Percentiles rank a stretch among this genome's conserved stretches.
Conservation (phyloP, 2,113 vertebrate genomes). For the Marcusenius ussheri region DNA sequence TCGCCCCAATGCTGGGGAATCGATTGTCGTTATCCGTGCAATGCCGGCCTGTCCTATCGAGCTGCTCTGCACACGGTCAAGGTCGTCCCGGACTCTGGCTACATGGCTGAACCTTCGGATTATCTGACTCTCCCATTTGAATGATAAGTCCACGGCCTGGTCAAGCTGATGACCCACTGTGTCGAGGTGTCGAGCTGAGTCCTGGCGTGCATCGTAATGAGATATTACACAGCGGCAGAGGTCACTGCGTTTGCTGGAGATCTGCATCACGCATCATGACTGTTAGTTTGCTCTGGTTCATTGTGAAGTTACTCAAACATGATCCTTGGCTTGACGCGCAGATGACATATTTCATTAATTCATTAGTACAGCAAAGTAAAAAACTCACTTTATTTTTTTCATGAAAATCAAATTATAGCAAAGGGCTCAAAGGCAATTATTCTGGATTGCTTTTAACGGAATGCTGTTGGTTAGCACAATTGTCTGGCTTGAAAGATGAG, state of each 20-base stretch:
- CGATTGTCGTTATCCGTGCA: neutral
- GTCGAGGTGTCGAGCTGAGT: neutral
- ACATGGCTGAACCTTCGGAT: neutral
- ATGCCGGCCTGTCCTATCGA: neutral
- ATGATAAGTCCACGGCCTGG: constrained; percentile 7
- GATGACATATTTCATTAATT: neutral
- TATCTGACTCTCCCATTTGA: constrained; percentile 6
- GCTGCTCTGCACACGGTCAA: neutral
- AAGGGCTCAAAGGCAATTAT: neutral
- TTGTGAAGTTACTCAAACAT: neutral
- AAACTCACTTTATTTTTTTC: neutral
- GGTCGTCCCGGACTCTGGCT: neutral
- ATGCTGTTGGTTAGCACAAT: neutral
- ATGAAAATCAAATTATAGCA: neutral
- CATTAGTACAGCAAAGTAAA: neutral
- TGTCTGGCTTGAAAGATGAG: neutral
- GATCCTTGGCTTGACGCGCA: neutral
- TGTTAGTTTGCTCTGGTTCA: neutral
- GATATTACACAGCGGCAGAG: neutral
- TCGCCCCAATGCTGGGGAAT: neutral
- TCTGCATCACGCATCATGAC: neutral
- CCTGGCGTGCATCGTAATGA: neutral
- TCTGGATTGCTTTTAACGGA: neutral
- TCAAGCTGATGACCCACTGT: neutral
- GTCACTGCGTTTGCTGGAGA: neutral